Evolutionary conservation across 2,113 vertebrate species (phyloP).

Genomic region (Podarcis raffonei): DNA sequence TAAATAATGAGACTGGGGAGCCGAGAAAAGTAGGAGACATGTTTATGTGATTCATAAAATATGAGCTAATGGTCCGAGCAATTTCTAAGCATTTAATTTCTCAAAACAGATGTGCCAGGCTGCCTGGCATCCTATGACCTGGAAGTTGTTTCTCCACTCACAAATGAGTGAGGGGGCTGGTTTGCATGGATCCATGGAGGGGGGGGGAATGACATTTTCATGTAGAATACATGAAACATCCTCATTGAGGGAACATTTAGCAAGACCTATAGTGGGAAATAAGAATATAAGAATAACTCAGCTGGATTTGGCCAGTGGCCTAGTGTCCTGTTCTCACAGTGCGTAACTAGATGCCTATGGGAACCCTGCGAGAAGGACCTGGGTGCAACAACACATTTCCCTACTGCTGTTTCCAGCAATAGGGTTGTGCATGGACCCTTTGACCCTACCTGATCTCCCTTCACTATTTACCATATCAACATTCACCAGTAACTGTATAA

Average conservation of each 20-base stretch:
- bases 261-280: neutral
- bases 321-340: too few relatives aligned
- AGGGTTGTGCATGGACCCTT: too few relatives aligned
- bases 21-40: constrained; percentile 18
- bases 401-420: too few relatives aligned
- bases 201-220: neutral
- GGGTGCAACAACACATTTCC: too few relatives aligned
- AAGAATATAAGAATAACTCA: too few relatives aligned
- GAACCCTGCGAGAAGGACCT: too few relatives aligned
- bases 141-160: neutral
- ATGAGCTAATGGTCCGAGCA: constrained; percentile 26
- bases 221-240: neutral
- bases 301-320: too few relatives aligned
- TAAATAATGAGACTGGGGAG: constrained; percentile 46
- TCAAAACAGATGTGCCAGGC: constrained; percentile 9
- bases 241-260: too few relatives aligned
- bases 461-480: too few relatives aligned
- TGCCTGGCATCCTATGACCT: neutral
- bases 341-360: too few relatives aligned
- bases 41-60: constrained; percentile 53
- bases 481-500: too few relatives aligned
- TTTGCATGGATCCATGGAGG: neutral
- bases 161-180: neutral
- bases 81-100: neutral
- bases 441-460: too few relatives aligned